Conservation (phyloP, 2,888 invertebrate species). For the Poecilus cupreus region DNA sequence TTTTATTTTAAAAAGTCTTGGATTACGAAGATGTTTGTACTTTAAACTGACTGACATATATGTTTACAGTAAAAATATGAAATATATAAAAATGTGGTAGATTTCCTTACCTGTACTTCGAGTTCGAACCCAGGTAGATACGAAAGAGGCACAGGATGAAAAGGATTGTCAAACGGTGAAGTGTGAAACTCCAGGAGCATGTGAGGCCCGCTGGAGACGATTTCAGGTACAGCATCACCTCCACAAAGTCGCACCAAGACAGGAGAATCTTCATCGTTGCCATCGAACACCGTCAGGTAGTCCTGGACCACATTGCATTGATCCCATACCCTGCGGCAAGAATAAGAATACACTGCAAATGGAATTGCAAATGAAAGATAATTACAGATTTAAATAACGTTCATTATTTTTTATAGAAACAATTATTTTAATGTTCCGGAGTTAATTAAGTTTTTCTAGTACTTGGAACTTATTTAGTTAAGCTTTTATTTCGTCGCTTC, state of each 20-base stretch:
- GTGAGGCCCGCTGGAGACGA: slow-evolving; percentile 84
- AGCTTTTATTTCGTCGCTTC: slow-evolving; percentile 26
- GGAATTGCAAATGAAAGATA: slow-evolving; percentile 14
- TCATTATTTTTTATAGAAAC: slow-evolving; percentile 33
- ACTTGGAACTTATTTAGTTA: neutral
- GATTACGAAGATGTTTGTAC: no score
- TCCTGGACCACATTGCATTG: slow-evolving; percentile 89
- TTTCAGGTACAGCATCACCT: slow-evolving; percentile 87
- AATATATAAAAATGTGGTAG: neutral
- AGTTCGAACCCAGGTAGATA: slow-evolving; percentile 88
- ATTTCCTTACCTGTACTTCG: slow-evolving; percentile 80
- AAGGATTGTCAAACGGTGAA: slow-evolving; percentile 87
- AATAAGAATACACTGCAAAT: neutral
- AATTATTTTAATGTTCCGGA: slow-evolving; percentile 21
- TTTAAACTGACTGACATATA: no score
- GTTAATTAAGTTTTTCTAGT: slow-evolving; percentile 16
- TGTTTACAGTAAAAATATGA: no score
- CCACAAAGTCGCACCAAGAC: slow-evolving; percentile 87
- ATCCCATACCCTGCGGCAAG: slow-evolving; percentile 84
- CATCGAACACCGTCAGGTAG: slow-evolving; percentile 88
- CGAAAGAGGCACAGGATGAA: slow-evolving; percentile 85
- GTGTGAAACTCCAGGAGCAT: slow-evolving; percentile 88
- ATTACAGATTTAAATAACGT: slow-evolving; percentile 30
- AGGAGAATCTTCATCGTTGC: slow-evolving; percentile 81
- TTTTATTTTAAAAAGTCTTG: no score